These are phyloP conservation scores for Leptoclinus maculatus DNA, from an alignment of 2,797 vertebrate species.

Conservation along the genomic window DNA sequence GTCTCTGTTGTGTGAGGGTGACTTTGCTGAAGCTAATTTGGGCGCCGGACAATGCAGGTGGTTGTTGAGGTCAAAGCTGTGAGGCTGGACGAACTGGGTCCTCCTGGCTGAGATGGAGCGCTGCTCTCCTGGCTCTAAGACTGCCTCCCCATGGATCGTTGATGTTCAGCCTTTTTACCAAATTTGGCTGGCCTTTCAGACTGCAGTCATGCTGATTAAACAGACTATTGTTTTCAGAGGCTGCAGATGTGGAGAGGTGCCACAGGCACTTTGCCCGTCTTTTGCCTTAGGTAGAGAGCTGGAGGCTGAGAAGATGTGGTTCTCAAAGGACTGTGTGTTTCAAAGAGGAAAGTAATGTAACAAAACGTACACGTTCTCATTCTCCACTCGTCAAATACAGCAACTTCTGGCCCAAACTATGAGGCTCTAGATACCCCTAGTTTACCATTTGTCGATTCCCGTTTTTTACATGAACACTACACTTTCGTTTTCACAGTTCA, in stretches of 20 bases:
- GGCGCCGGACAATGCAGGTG: slow-evolving; percentile 5
- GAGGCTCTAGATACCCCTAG: neutral
- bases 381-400: neutral
- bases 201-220: slow-evolving; percentile 40
- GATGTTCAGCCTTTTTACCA: slow-evolving; percentile 4
- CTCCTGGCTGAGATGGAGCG: slow-evolving; percentile 30
- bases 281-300: neutral
- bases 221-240: slow-evolving; percentile 13
- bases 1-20: slow-evolving; percentile 14
- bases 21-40: slow-evolving; percentile 38
- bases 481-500: no score
- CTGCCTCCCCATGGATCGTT: slow-evolving; percentile 23
- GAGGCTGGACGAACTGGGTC: slow-evolving; percentile 13
- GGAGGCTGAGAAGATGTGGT: slow-evolving; percentile 15
- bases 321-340: neutral
- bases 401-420: no score
- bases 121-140: slow-evolving; percentile 30
- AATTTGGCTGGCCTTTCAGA: slow-evolving; percentile 40
- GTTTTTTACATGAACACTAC: neutral
- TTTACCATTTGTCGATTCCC: neutral
- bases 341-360: neutral
- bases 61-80: slow-evolving; percentile 29
- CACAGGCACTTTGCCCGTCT: slow-evolving; percentile 8
- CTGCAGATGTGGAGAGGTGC: neutral
- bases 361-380: neutral